phyloP scores from a whole-genome alignment of 1,140 invertebrate genomes.

The Drosophila pandora region DNA sequence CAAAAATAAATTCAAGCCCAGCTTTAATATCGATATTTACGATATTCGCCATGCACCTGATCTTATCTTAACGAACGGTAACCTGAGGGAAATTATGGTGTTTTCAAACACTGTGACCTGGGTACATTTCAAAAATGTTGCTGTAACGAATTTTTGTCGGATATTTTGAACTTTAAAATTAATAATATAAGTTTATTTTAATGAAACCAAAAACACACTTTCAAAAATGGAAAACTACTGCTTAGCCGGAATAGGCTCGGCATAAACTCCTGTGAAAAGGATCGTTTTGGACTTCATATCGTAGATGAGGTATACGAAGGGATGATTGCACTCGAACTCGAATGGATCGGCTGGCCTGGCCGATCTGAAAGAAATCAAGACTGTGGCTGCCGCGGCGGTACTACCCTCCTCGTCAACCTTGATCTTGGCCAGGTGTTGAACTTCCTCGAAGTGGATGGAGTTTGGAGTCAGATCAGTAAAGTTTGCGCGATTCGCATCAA shows the following conservation, averaged over 20 bases:
- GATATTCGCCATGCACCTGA: slow-evolving; percentile 6
- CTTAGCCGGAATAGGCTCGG: neutral
- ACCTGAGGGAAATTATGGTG: neutral
- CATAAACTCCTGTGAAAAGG: slow-evolving; percentile 91
- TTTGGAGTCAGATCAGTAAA: slow-evolving; percentile 86
- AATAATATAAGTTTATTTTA: no score
- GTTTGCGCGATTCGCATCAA: slow-evolving; percentile 86
- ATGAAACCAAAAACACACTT: no score
- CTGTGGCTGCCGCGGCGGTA: slow-evolving; percentile 91
- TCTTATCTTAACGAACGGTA: neutral
- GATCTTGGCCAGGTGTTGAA: slow-evolving; percentile 91
- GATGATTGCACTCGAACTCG: slow-evolving; percentile 92
- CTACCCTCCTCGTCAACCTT: slow-evolving; percentile 91
- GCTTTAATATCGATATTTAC: slow-evolving; percentile 32
- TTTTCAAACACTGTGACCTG: neutral
- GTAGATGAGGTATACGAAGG: slow-evolving; percentile 93
- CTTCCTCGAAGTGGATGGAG: slow-evolving; percentile 86
- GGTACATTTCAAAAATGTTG: neutral
- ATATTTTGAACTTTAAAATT: no score
- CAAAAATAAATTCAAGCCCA: slow-evolving; percentile 13
- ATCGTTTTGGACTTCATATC: slow-evolving; percentile 88
- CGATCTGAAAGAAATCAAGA: slow-evolving; percentile 91
- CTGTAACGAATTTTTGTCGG: no score
- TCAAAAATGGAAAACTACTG: no score
- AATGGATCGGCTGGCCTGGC: slow-evolving; percentile 92